phyloP scores from a whole-genome alignment of 2,113 vertebrate species.

The Pelecanoides urinatrix region DNA sequence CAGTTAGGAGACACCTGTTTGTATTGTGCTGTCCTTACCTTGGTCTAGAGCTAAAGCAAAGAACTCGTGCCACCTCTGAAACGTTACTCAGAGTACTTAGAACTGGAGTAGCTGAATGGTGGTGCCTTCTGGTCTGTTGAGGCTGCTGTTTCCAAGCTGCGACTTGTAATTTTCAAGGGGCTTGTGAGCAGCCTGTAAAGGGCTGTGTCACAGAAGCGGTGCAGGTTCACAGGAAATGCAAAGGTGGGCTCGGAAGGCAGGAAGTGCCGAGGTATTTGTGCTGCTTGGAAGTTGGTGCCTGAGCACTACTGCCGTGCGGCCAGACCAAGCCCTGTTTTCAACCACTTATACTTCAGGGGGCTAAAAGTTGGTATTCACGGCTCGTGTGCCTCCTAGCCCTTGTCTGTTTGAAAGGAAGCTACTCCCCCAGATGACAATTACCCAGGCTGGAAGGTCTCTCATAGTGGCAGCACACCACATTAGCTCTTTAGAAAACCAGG shows the following conservation, averaged over 20 bases:
- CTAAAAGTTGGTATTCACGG: background rate
- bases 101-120: accelerated
- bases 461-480: accelerated
- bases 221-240: accelerated
- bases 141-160: background rate
- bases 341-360: background rate
- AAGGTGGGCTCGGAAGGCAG: accelerated
- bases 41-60: background rate
- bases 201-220: background rate
- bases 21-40: background rate
- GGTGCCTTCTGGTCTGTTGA: background rate
- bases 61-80: accelerated
- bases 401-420: background rate
- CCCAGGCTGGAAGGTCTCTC: accelerated
- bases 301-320: background rate
- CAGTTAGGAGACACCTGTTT: background rate
- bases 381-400: too few species aligned
- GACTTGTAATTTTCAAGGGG: accelerated
- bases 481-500: accelerated
- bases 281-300: background rate
- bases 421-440: accelerated
- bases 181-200: background rate
- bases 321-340: accelerated
- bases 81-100: too few species aligned
- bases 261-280: accelerated